Conservation (phyloP, 92 coral and sea anemone genomes). For the Anthopleura xanthogrammica region DNA sequence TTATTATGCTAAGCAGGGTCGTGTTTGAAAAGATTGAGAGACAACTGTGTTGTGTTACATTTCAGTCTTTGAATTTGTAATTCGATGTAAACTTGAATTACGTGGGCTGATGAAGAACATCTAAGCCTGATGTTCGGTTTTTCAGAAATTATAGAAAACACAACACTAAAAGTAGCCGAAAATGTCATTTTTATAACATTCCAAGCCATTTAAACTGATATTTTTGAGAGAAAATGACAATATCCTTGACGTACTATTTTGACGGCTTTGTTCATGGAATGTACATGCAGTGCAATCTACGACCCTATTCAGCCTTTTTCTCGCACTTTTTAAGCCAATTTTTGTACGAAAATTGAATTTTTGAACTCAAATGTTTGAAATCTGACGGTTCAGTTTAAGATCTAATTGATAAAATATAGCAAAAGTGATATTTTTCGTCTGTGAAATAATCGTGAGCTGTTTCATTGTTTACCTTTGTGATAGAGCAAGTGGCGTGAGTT, state of each 20-base stretch:
- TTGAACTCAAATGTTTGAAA: background rate
- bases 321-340: background rate
- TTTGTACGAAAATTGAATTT: background rate
- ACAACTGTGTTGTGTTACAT: constrained; percentile 30
- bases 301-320: background rate
- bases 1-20: background rate
- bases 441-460: constrained; percentile 10
- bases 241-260: background rate
- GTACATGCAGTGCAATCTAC: constrained; percentile 20
- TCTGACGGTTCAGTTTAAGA: background rate
- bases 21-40: background rate
- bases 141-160: background rate
- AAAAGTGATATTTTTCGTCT: background rate
- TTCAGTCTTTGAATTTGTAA: constrained; percentile 37
- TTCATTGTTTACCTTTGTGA: constrained; percentile 30
- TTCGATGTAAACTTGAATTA: constrained; percentile 8
- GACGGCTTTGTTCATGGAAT: constrained; percentile 30
- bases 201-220: background rate
- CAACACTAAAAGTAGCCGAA: background rate
- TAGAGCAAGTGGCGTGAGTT: constrained; percentile 28
- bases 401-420: constrained; percentile 8
- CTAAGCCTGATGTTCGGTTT: background rate
- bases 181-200: background rate
- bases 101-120: constrained; percentile 2
- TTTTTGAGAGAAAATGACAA: background rate